A percentile compares a stretch with the other conserved stretches of the same genome.
Evolutionary conservation across 2,113 vertebrate species (phyloP).

Genomic region (Hippoglossus stenolepis): DNA sequence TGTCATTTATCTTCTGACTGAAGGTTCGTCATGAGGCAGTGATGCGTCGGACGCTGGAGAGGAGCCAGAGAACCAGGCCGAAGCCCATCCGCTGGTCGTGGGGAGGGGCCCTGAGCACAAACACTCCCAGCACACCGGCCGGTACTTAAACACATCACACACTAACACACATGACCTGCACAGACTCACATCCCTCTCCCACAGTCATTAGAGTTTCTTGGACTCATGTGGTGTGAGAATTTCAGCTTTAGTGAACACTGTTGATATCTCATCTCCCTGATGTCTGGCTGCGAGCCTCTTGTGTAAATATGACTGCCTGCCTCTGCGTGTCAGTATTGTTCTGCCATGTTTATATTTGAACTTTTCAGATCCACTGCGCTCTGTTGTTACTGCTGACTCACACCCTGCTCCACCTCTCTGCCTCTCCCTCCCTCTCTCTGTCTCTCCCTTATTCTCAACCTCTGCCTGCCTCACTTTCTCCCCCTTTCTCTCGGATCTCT

Average conservation of each 20-base stretch:
- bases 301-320: slow-evolving; percentile 60
- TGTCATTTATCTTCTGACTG: not conserved
- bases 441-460: slow-evolving; percentile 10
- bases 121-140: slow-evolving; percentile 74
- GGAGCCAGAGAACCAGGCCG: slow-evolving; percentile 87
- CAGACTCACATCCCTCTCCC: not conserved
- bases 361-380: slow-evolving; percentile 71
- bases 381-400: slow-evolving; percentile 76
- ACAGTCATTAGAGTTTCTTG: not conserved
- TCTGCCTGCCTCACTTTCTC: slow-evolving; percentile 15
- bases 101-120: slow-evolving; percentile 86
- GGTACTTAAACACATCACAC: slow-evolving; percentile 77
- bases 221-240: not conserved
- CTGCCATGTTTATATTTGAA: slow-evolving; percentile 59
- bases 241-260: slow-evolving; percentile 37
- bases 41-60: slow-evolving; percentile 89
- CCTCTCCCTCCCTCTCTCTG: slow-evolving; percentile 6
- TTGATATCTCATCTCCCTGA: slow-evolving; percentile 18
- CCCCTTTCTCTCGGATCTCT: not conserved
- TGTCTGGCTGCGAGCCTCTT: slow-evolving; percentile 19
- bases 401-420: slow-evolving; percentile 60
- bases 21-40: slow-evolving; percentile 94
- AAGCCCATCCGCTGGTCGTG: slow-evolving; percentile 92
- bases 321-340: slow-evolving; percentile 74
- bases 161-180: slow-evolving; percentile 3